Percentiles rank a stretch among this genome's conserved stretches.
These are phyloP conservation scores for Diadegma fenestrale DNA, from an alignment of 2,888 invertebrate genomes.

Conservation along the genomic window DNA sequence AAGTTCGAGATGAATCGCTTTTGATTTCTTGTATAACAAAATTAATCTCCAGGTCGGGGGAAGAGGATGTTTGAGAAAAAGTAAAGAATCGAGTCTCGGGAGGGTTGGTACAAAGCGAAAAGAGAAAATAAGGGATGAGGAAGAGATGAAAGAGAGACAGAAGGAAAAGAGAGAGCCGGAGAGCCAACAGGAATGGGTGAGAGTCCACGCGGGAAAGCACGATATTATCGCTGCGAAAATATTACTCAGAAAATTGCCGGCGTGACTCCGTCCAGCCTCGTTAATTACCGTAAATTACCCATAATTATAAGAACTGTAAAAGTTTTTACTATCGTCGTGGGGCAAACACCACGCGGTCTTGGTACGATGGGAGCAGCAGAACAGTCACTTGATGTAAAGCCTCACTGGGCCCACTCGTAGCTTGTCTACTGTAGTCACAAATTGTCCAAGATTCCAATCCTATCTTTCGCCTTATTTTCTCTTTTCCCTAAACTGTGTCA, in stretches of 20 bases:
- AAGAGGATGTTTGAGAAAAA: slow-evolving; percentile 38
- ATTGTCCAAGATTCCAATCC: slow-evolving; percentile 80
- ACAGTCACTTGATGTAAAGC: slow-evolving; percentile 82
- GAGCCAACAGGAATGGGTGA: slow-evolving; percentile 56
- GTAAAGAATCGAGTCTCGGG: slow-evolving; percentile 40
- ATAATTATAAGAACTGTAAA: slow-evolving; percentile 85
- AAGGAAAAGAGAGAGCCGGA: slow-evolving; percentile 28
- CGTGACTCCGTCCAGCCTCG: slow-evolving; percentile 84
- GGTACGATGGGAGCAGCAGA: slow-evolving; percentile 54
- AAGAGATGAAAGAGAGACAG: slow-evolving; percentile 38
- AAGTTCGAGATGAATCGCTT: slow-evolving; percentile 24
- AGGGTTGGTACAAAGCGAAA: slow-evolving; percentile 37
- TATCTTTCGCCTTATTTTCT: slow-evolving; percentile 56
- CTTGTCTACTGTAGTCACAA: slow-evolving; percentile 77
- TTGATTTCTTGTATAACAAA: slow-evolving; percentile 9
- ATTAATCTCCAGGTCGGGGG: slow-evolving; percentile 5
- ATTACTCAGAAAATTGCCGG: slow-evolving; percentile 74
- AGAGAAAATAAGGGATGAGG: slow-evolving; percentile 57
- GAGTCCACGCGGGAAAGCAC: slow-evolving; percentile 77
- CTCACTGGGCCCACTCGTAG: slow-evolving; percentile 78
- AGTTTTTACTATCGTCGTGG: slow-evolving; percentile 85
- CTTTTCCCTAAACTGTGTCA: slow-evolving; percentile 13
- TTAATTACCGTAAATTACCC: slow-evolving; percentile 85
- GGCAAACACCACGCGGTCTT: slow-evolving; percentile 78
- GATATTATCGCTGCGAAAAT: slow-evolving; percentile 82